Evolutionary conservation across 1,140 invertebrate genomes (phyloP).

Genomic region (Zaprionus ornatus): DNA sequence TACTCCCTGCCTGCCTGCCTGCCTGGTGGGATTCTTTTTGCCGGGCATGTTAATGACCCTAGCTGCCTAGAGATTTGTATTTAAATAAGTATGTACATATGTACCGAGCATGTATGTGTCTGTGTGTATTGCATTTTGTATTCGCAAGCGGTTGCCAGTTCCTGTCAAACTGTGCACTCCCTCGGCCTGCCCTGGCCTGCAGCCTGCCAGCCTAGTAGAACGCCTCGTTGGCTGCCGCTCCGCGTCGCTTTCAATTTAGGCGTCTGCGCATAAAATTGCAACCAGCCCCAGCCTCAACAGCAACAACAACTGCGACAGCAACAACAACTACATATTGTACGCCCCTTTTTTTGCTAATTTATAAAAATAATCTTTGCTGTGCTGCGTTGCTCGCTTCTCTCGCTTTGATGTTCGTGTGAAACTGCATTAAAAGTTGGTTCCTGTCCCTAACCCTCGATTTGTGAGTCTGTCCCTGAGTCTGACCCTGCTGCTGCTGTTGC

Average conservation of each 20-base stretch:
- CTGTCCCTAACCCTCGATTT: background rate
- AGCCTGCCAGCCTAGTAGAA: slow-evolving; percentile 35
- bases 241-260: slow-evolving; percentile 80
- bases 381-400: background rate
- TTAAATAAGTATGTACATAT: slow-evolving; percentile 28
- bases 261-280: slow-evolving; percentile 82
- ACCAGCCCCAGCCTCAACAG: slow-evolving; percentile 33
- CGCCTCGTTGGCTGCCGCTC: slow-evolving; percentile 73
- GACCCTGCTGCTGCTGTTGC: background rate
- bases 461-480: background rate
- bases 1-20: slow-evolving; percentile 29
- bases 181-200: background rate
- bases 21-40: slow-evolving; percentile 26
- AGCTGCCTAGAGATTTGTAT: slow-evolving; percentile 63
- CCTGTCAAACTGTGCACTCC: slow-evolving; percentile 59
- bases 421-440: slow-evolving; percentile 23
- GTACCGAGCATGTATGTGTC: background rate
- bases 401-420: slow-evolving; percentile 49
- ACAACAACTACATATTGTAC: slow-evolving; percentile 18
- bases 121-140: slow-evolving; percentile 4
- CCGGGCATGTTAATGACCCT: slow-evolving; percentile 77
- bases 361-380: slow-evolving; percentile 67
- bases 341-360: slow-evolving; percentile 68
- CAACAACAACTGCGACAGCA: slow-evolving; percentile 21
- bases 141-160: slow-evolving; percentile 37